These are phyloP conservation scores for Staurois parvus DNA, from an alignment of 2,797 vertebrate species.

Conservation along the genomic window DNA sequence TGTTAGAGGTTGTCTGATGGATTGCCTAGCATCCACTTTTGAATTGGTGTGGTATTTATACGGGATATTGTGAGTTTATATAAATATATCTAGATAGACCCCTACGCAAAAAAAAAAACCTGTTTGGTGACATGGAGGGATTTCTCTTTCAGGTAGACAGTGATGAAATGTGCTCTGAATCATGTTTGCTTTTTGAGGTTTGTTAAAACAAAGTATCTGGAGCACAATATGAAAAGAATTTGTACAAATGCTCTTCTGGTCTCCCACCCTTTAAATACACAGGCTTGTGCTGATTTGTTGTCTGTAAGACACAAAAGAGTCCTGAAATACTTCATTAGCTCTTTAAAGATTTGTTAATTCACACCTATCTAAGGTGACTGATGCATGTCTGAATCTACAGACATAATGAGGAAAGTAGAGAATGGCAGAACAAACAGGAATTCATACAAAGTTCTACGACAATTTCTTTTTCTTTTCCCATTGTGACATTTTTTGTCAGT, in stretches of 20 bases:
- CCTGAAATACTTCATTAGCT: slow-evolving; percentile 47
- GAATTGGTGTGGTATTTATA: slow-evolving; percentile 34
- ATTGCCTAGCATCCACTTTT: slow-evolving; percentile 31
- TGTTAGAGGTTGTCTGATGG: slow-evolving; percentile 44
- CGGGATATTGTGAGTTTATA: slow-evolving; percentile 26
- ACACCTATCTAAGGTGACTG: slow-evolving; percentile 54
- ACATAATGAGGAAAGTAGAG: slow-evolving; percentile 15
- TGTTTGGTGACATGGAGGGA: slow-evolving; percentile 39
- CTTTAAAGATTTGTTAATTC: slow-evolving; percentile 52
- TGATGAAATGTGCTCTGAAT: slow-evolving; percentile 43
- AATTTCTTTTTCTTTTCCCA: slow-evolving; percentile 10
- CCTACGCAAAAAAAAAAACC: neutral
- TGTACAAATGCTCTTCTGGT: slow-evolving; percentile 17
- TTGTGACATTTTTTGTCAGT: slow-evolving; percentile 6
- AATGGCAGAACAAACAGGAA: slow-evolving; percentile 30
- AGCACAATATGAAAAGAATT: slow-evolving; percentile 52
- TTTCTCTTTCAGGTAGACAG: slow-evolving; percentile 42
- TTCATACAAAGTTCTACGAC: slow-evolving; percentile 4
- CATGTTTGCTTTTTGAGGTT: slow-evolving; percentile 55
- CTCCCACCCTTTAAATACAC: slow-evolving; percentile 55
- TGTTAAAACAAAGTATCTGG: slow-evolving; percentile 46
- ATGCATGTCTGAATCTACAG: slow-evolving; percentile 45
- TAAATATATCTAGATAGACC: slow-evolving; percentile 32
- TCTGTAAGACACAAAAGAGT: slow-evolving; percentile 45
- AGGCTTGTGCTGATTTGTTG: slow-evolving; percentile 41